Evolutionary conservation across 2,113 vertebrate genomes (phyloP).

Genomic region (Salvelinus alpinus): DNA sequence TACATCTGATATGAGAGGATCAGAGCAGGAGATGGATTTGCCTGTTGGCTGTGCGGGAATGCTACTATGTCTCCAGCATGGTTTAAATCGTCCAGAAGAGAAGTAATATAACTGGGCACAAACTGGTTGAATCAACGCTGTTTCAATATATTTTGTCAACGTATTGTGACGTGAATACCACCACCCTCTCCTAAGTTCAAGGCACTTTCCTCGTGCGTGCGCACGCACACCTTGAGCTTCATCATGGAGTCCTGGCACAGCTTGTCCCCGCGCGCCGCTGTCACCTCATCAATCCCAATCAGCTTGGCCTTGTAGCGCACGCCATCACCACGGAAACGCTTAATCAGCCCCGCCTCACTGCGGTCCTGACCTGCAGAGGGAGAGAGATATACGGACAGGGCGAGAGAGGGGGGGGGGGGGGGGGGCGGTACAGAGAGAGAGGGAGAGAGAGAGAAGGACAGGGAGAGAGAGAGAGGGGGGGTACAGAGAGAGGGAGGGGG

Average conservation of each 20-base stretch:
- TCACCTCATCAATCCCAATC: conserved; percentile 95
- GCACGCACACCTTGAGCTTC: conserved; percentile 89
- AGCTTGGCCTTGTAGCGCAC: conserved; percentile 96
- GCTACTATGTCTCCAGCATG: conserved; percentile 35
- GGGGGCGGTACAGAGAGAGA: conserved; percentile 1
- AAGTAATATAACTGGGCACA: background rate
- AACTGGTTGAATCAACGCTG: too few species aligned
- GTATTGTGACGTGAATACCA: background rate
- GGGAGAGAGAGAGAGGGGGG: conserved; percentile 14
- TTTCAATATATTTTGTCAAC: too few species aligned
- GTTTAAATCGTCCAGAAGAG: conserved; percentile 12
- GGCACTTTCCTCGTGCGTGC: background rate
- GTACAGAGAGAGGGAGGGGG: background rate
- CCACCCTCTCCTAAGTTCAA: background rate
- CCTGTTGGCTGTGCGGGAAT: conserved; percentile 15
- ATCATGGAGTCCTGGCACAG: conserved; percentile 99
- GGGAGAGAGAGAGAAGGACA: background rate
- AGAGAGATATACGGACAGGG: background rate
- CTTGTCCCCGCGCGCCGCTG: conserved; percentile 94
- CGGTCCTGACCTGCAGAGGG: conserved; percentile 88
- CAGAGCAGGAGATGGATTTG: background rate
- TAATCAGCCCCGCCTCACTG: conserved; percentile 94
- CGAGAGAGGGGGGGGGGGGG: background rate
- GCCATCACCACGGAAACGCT: conserved; percentile 96
- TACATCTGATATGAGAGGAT: background rate